Base-by-base conservation (phyloP, 2,888 invertebrate genomes). In the Dasysyrphus tricinctus region DNA sequence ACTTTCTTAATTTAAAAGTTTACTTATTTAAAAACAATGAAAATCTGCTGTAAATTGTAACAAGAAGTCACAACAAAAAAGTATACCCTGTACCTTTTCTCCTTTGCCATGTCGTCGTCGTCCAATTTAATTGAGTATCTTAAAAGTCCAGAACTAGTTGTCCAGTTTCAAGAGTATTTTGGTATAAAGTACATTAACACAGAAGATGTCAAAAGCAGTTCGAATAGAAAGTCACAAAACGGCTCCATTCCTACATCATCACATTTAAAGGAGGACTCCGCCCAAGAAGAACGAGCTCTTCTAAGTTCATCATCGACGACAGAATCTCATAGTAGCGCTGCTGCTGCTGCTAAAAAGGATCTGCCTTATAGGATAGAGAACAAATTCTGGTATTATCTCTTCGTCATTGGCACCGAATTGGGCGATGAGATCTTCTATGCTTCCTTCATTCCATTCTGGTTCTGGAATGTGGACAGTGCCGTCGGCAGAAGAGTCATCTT, bases 341-440 rank as follows among this genome's bases (percentile, higher is more conserved):
- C 67, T 47, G 19, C 56, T 59, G 12, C 67, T 47, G 44, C 61
- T 19, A 80, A 78, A 57, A 77, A 82, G 70, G 72, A 75, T 69
- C 49, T 61, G 39, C 78, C 81, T 6, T 87, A 80, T 61, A 78
- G 93, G 61, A 94, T 97, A 77, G 94, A 93, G 61, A 97, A 96
- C 91, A 94, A 94, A 90, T 96, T 96, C 90, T 97, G 97, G 96
- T 97, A 97, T 93, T 97, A 96, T 91, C 90, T 98, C 85, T 98
- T 98, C 92, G 92, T 95, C 24, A 94, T 98, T 90, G 98, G 97
- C 19, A 97, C 98, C 0, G 96, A 96, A 84, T 93, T 98, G 24
- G 98, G 98, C 0, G 97, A 98, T 93, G 98, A 98, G 93, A 94
- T 96, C 86, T 98, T 98, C 92, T 98, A 98, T 92, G 95, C 96